These are phyloP conservation scores for Triplophysa rosa DNA, from an alignment of 2,113 vertebrate species.

Conservation along the genomic window DNA sequence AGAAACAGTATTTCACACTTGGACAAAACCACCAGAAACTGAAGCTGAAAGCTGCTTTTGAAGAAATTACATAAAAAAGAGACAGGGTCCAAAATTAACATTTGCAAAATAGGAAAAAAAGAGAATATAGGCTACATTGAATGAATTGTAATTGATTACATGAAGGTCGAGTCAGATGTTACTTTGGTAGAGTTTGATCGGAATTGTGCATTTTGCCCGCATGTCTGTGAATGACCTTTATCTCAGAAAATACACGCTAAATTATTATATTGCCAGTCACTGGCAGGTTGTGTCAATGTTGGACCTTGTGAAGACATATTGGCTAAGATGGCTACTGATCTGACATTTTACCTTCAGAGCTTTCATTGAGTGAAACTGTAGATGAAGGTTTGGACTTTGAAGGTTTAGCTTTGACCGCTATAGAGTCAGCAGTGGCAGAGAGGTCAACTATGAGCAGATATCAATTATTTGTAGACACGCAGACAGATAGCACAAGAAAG, in stretches of 20 bases:
- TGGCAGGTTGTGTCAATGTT: background rate
- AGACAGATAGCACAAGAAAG: conserved; percentile 5
- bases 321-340: background rate
- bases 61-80: background rate
- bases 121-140: too few species aligned
- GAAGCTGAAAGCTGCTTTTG: background rate
- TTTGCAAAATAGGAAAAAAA: background rate
- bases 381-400: conserved; percentile 69
- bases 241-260: too few species aligned
- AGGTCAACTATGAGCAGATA: conserved; percentile 67
- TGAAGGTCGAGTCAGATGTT: too few species aligned
- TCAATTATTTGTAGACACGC: conserved; percentile 54
- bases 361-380: conserved; percentile 66
- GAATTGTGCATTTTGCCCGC: too few species aligned
- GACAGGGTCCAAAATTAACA: background rate
- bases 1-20: conserved; percentile 12
- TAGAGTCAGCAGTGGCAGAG: conserved; percentile 72
- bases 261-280: too few species aligned
- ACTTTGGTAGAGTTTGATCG: too few species aligned
- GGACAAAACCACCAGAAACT: background rate
- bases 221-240: too few species aligned
- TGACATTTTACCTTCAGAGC: conserved; percentile 72
- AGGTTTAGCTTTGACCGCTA: conserved; percentile 74
- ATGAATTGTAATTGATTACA: too few species aligned
- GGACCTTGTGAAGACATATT: background rate